Conservation (phyloP, 2,113 vertebrate genomes). For the Lampris incognitus region DNA sequence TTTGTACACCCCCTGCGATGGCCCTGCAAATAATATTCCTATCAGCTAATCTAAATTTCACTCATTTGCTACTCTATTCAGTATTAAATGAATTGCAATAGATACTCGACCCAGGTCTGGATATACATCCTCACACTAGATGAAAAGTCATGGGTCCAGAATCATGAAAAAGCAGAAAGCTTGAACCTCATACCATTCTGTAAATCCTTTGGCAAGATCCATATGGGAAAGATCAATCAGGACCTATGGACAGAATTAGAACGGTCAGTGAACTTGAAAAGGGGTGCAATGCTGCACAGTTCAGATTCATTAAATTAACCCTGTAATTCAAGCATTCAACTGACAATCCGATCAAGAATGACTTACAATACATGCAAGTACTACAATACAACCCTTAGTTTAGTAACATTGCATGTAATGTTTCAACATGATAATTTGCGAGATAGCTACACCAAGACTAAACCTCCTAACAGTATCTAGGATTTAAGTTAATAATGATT, state of each 20-base stretch:
- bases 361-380: not conserved
- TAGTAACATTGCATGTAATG: not conserved
- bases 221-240: slow-evolving; percentile 88
- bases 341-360: not conserved
- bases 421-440: too few species aligned
- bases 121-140: too few species aligned
- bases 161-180: not conserved
- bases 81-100: slow-evolving; percentile 1
- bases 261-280: not conserved
- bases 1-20: too few species aligned
- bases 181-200: slow-evolving; percentile 84
- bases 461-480: not conserved
- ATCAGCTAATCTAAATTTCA: too few species aligned
- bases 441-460: too few species aligned
- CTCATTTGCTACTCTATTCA: not conserved
- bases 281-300: too few species aligned
- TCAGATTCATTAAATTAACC: too few species aligned
- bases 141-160: not conserved
- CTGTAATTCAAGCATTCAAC: too few species aligned
- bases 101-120: not conserved
- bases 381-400: not conserved
- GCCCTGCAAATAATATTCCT: too few species aligned
- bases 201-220: slow-evolving; percentile 87
- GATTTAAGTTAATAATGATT: not conserved
- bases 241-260: slow-evolving; percentile 78